Evolutionary conservation across 2,113 vertebrate genomes (phyloP).

Genomic region (Cynopterus brachyotis): DNA sequence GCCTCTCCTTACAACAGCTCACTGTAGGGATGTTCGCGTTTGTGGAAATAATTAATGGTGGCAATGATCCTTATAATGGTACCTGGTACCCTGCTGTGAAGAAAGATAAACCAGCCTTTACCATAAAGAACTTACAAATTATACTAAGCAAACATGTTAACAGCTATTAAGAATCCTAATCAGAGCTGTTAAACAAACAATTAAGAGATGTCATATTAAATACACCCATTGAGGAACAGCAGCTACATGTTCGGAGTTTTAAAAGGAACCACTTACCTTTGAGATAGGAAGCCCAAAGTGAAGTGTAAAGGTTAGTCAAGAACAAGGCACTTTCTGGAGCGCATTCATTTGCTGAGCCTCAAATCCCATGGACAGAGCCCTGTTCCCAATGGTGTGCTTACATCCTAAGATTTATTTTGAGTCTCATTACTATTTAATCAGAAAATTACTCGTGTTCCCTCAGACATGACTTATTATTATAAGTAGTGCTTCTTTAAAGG

Average conservation of each 20-base stretch:
- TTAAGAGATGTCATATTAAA: constrained; percentile 69
- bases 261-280: constrained; percentile 16
- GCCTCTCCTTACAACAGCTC: not conserved
- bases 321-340: not conserved
- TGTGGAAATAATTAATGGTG: constrained; percentile 53
- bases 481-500: not conserved
- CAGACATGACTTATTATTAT: not conserved
- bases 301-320: not conserved
- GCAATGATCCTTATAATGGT: constrained; percentile 26
- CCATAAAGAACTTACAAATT: constrained; percentile 68
- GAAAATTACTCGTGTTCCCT: constrained; percentile 18
- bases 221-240: constrained; percentile 40
- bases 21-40: not conserved
- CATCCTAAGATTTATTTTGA: not conserved
- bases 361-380: not conserved
- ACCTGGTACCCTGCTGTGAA: constrained; percentile 58
- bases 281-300: not conserved
- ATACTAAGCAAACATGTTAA: constrained; percentile 60
- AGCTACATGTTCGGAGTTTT: constrained; percentile 45
- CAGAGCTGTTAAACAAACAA: constrained; percentile 71
- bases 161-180: constrained; percentile 67
- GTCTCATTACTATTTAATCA: not conserved
- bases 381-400: not conserved
- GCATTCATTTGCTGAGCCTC: not conserved
- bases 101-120: constrained; percentile 55